Evolutionary conservation across 2,113 vertebrate species (phyloP).

Genomic region (Pithys albifrons): DNA sequence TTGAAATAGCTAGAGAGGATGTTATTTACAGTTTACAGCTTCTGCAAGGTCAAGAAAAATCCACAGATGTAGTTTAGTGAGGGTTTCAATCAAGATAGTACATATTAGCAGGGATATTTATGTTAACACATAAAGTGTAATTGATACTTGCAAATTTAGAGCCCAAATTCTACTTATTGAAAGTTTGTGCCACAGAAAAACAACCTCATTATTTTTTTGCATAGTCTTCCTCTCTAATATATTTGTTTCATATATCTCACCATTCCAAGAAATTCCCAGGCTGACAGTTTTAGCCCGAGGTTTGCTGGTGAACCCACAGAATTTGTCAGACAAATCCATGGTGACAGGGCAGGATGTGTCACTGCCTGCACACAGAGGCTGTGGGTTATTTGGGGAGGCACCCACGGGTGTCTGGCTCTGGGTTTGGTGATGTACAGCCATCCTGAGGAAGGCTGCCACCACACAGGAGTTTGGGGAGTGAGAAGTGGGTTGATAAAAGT

Average conservation of each 20-base stretch:
- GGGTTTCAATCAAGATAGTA: neutral
- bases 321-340: rapidly evolving
- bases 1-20: conserved; percentile 32
- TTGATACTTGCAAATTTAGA: neutral
- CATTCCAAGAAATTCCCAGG: neutral
- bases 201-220: neutral
- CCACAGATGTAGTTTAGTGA: neutral
- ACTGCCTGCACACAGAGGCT: neutral
- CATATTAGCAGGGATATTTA: neutral
- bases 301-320: neutral
- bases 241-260: neutral
- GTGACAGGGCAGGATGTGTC: neutral
- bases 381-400: neutral
- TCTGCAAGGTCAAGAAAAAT: conserved; percentile 48
- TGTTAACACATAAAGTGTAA: neutral
- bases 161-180: neutral
- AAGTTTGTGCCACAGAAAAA: neutral
- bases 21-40: conserved; percentile 19
- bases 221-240: neutral
- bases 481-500: neutral
- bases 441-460: neutral
- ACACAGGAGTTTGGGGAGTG: neutral
- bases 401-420: rapidly evolving
- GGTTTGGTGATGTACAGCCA: neutral
- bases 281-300: neutral